Percentiles rank a stretch among this genome's conserved stretches.
Evolutionary conservation across 2,797 vertebrate genomes (phyloP).

Genomic region (Onychomys leucogaster): DNA sequence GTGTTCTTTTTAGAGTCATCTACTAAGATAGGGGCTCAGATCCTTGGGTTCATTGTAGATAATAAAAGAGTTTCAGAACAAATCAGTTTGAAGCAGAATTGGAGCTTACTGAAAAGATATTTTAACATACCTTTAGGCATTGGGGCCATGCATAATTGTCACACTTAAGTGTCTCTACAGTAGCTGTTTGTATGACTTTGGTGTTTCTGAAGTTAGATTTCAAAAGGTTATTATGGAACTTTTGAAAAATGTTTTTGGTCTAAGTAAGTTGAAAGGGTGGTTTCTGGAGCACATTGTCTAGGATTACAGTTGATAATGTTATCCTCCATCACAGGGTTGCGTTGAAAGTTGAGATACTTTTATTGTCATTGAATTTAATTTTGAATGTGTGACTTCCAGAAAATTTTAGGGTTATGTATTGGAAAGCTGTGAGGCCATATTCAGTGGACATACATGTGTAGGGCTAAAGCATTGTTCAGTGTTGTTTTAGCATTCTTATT

Average conservation of each 20-base stretch:
- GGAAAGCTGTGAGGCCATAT: neutral
- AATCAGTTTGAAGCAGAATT: neutral
- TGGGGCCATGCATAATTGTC: neutral
- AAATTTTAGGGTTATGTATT: neutral
- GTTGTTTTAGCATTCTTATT: neutral
- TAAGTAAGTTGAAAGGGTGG: neutral
- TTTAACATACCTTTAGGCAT: neutral
- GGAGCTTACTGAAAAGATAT: neutral
- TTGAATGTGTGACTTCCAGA: neutral
- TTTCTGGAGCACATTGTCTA: neutral
- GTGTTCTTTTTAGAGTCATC: neutral
- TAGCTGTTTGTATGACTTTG: neutral
- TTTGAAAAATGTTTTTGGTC: neutral
- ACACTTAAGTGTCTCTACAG: neutral
- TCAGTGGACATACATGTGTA: neutral
- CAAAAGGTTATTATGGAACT: neutral
- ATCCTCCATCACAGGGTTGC: neutral
- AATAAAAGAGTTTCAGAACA: neutral
- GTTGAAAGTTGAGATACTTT: neutral
- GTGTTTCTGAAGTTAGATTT: neutral
- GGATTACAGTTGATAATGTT: neutral
- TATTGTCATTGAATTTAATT: neutral
- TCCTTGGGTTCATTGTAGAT: neutral
- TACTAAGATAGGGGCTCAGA: neutral
- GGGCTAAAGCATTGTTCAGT: neutral